A percentile compares a stretch with the other conserved stretches of the same genome.
phyloP scores from a whole-genome alignment of 2,797 vertebrate species.

The Dermochelys coriacea region DNA sequence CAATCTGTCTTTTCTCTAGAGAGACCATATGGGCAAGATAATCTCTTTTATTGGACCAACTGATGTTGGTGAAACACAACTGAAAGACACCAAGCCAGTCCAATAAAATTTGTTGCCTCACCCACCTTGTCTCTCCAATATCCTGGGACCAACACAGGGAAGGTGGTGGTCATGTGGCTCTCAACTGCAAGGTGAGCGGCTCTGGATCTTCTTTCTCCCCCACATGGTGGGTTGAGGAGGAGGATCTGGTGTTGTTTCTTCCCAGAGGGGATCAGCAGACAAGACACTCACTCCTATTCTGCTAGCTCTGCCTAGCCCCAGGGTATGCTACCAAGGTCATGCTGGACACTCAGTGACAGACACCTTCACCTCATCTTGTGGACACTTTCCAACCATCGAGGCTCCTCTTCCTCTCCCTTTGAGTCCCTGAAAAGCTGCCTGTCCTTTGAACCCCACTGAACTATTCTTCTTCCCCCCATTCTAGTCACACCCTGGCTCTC shows the following conservation, averaged over 20 bases:
- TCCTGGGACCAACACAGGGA: not conserved
- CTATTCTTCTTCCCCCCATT: constrained; percentile 52
- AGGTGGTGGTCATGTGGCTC: too few relatives aligned
- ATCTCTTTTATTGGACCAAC: not conserved
- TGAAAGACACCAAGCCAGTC: not conserved
- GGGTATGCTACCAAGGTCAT: too few relatives aligned
- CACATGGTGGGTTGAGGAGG: not conserved
- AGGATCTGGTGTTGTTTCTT: not conserved
- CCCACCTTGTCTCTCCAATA: not conserved
- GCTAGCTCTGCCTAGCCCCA: not conserved
- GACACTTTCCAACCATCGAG: not conserved
- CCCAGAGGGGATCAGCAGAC: not conserved
- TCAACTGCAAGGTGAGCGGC: not conserved
- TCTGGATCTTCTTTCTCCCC: not conserved
- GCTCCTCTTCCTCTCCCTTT: not conserved
- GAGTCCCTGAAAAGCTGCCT: not conserved
- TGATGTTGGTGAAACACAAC: not conserved
- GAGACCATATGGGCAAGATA: not conserved
- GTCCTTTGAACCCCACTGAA: not conserved
- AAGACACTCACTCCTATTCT: not conserved
- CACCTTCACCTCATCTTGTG: not conserved
- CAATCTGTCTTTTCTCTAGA: not conserved
- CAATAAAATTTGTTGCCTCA: not conserved
- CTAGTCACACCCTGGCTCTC: constrained; percentile 52
- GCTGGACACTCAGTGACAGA: not conserved